Base-by-base conservation (phyloP, 2,888 invertebrate species). In the Ornithoptera alexandrae region DNA sequence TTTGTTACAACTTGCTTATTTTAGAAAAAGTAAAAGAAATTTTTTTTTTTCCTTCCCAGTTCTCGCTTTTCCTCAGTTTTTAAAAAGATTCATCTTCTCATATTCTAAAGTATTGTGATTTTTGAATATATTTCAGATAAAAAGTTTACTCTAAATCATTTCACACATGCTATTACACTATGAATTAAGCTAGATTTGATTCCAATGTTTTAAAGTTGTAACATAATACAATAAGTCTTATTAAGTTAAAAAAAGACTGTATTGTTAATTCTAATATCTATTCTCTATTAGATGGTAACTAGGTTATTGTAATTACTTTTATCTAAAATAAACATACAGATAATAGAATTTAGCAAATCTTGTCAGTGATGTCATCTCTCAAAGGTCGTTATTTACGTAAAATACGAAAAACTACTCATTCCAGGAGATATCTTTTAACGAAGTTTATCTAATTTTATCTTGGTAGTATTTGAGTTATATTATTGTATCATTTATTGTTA, bases 311-410 rank as follows among this genome's bases (percentile, higher is more conserved):
- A 53, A 53, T 6, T 53, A 46, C 8, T 53, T 53, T 12, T n/a
- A 53, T 2, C 18, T 50, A 4, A 50, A 50, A 17, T 17, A 50
- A 50, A 50, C 18, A 50, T 50, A 50, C 20, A 60, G 60, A 42
- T 63, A 53, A 59, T 24, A 42, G 56, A 20, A 67, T 63, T 50
- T 70, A 50, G 63, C 66, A 60, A 59, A 67, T 63, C 67, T 70
- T 63, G 67, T 70, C 42, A 39, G 56, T 56, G 56, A 42, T n/a
- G 63, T 46, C 56, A 67, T 46, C 56, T 59, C 70, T 64, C 62
- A 50, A 59, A 60, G 60, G 62, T 17, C 62, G 56, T 66, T 66
- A 53, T 68, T 68, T 68, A 42, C 46, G 66, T 58, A 50, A 57
- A 62, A 64, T 60, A 58, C 56, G 53, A 50, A 61, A 68, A 58